Conservation (phyloP, 2,797 vertebrate species). For the Typhlichthys eigenmanni region DNA sequence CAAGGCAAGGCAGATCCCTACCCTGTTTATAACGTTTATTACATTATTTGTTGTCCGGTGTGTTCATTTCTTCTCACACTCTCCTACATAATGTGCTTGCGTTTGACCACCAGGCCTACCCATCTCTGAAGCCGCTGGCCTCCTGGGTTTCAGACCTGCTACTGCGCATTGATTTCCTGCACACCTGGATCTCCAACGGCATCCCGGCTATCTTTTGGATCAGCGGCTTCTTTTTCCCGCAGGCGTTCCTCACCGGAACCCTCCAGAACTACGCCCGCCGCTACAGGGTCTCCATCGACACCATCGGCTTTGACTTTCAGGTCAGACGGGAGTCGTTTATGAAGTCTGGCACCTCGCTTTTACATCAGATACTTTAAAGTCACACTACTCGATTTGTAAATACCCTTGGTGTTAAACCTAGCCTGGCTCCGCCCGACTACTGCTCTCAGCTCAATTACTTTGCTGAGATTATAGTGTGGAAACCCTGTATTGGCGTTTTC, state of each 20-base stretch:
- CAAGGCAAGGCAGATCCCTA: slow-evolving; percentile 73
- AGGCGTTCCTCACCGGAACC: slow-evolving; percentile 83
- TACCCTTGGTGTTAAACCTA: too few relatives aligned
- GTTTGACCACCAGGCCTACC: slow-evolving; percentile 79
- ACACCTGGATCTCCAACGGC: slow-evolving; percentile 81
- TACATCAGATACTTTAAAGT: neutral
- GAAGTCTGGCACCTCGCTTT: neutral
- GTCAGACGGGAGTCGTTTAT: slow-evolving; percentile 59
- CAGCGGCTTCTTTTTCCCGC: slow-evolving; percentile 91
- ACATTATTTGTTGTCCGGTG: neutral
- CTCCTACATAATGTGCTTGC: neutral
- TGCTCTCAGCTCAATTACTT: too few relatives aligned
- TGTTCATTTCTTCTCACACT: neutral
- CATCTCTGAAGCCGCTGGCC: slow-evolving; percentile 87
- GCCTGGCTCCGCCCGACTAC: too few relatives aligned
- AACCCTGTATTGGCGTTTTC: too few relatives aligned
- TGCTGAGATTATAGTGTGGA: too few relatives aligned
- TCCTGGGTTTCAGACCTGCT: slow-evolving; percentile 89
- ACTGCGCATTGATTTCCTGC: slow-evolving; percentile 81
- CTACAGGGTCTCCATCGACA: slow-evolving; percentile 82
- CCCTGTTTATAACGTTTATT: neutral
- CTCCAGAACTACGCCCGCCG: slow-evolving; percentile 89
- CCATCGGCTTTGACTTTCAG: slow-evolving; percentile 86
- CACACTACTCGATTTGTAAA: neutral
- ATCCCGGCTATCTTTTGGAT: slow-evolving; percentile 91